Evolutionary conservation across 1,140 invertebrate genomes (phyloP).

Genomic region (Ephestia elutella): DNA sequence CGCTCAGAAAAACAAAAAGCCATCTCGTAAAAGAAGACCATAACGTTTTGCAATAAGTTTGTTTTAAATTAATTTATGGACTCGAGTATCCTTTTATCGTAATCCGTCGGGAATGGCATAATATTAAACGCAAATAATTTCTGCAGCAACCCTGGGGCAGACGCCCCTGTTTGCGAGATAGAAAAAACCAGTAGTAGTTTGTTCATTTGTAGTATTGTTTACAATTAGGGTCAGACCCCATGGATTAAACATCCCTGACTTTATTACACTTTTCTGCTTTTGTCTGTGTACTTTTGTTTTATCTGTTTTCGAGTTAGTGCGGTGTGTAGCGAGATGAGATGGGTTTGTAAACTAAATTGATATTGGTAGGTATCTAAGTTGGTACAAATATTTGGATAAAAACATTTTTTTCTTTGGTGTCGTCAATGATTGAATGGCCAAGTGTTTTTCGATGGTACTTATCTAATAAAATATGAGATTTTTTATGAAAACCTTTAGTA

Average conservation of each 20-base stretch:
- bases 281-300: conserved; percentile 15
- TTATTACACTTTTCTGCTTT: conserved; percentile 30
- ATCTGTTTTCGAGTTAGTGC: conserved; percentile 14
- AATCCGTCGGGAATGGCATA: not conserved
- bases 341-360: not conserved
- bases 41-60: not conserved
- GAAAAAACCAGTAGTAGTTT: conserved; percentile 36
- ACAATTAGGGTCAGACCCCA: conserved; percentile 38
- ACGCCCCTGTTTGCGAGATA: conserved; percentile 28
- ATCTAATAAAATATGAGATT: too few species aligned
- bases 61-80: conserved; percentile 1
- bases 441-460: too few species aligned
- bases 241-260: conserved; percentile 23
- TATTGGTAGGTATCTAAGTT: not conserved
- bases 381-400: not conserved
- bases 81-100: not conserved
- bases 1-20: not conserved
- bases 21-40: not conserved
- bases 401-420: too few species aligned
- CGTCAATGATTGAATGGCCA: too few species aligned
- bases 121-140: conserved; percentile 2
- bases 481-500: too few species aligned
- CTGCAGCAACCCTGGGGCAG: not conserved
- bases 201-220: conserved; percentile 48
- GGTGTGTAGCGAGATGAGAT: not conserved